phyloP scores from a whole-genome alignment of 2,888 invertebrate genomes.

The Lymantria monacha region DNA sequence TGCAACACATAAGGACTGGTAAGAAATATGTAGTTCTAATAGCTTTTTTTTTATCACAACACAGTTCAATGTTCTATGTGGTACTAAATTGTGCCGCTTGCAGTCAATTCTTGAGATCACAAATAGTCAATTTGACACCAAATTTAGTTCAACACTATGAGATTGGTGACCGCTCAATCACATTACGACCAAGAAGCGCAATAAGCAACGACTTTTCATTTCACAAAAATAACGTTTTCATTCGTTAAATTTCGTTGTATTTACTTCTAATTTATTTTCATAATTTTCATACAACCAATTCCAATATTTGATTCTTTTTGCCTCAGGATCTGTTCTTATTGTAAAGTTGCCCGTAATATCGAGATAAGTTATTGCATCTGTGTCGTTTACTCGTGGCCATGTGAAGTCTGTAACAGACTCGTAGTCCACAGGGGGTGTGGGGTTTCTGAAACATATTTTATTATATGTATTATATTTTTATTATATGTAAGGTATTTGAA shows the following conservation, averaged over 20 bases:
- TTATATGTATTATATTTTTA: too few species aligned
- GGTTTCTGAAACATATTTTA: constrained; percentile 59
- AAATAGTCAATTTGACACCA: constrained; percentile 1
- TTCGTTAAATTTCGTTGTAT: constrained; percentile 12
- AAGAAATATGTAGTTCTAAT: neutral
- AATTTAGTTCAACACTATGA: neutral
- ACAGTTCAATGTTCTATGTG: neutral
- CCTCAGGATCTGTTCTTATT: constrained; percentile 75
- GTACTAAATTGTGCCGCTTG: constrained; percentile 2
- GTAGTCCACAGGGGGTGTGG: constrained; percentile 78
- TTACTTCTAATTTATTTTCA: constrained; percentile 32
- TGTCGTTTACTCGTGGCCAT: constrained; percentile 77
- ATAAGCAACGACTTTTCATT: constrained; percentile 8
- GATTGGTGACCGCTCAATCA: neutral
- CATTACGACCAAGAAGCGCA: neutral
- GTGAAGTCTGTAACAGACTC: constrained; percentile 73
- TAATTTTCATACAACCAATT: constrained; percentile 73
- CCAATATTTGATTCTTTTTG: constrained; percentile 81
- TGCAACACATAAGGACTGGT: too few species aligned
- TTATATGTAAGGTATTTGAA: too few species aligned
- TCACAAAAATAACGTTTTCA: constrained; percentile 11
- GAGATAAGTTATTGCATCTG: constrained; percentile 65
- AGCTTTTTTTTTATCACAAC: neutral
- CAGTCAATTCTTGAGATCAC: constrained; percentile 18
- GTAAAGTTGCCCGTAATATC: constrained; percentile 81